phyloP scores from a whole-genome alignment of 1,140 invertebrate species.

The Camponotus vicinus region DNA sequence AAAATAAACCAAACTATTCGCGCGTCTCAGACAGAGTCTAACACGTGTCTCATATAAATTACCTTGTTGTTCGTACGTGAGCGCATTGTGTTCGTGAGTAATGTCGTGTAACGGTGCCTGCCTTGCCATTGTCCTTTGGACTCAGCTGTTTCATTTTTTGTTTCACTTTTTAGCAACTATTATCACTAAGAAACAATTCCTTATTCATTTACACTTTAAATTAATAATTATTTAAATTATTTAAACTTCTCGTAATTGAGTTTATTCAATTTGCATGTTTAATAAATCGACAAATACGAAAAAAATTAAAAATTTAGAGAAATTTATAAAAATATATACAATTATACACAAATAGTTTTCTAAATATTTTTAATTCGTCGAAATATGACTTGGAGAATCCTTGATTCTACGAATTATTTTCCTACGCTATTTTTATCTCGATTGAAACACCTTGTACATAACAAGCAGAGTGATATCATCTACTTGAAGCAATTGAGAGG shows the following conservation, averaged over 20 bases:
- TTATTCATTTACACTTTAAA: not conserved
- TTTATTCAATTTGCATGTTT: not conserved
- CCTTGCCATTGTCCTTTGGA: constrained; percentile 7
- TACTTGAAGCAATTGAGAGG: constrained; percentile 43
- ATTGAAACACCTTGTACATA: not conserved
- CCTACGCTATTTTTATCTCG: not conserved
- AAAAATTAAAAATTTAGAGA: not conserved
- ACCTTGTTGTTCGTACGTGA: constrained; percentile 44
- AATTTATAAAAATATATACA: not conserved
- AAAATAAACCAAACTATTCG: constrained; percentile 5
- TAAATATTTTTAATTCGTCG: not conserved
- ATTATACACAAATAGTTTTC: not conserved
- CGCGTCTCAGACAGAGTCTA: not conserved
- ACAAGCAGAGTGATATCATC: constrained; percentile 14
- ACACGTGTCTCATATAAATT: constrained; percentile 36
- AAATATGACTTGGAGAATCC: no score
- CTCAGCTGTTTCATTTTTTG: constrained; percentile 10
- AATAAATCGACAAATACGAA: not conserved
- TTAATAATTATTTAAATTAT: no score
- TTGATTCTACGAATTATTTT: no score
- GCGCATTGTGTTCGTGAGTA: constrained; percentile 23
- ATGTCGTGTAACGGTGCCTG: constrained; percentile 37
- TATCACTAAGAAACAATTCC: not conserved
- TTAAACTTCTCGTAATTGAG: not conserved
- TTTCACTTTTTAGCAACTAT: not conserved